Evolutionary conservation across 2,888 invertebrate species (phyloP).

Genomic region (Artemia sp.): DNA sequence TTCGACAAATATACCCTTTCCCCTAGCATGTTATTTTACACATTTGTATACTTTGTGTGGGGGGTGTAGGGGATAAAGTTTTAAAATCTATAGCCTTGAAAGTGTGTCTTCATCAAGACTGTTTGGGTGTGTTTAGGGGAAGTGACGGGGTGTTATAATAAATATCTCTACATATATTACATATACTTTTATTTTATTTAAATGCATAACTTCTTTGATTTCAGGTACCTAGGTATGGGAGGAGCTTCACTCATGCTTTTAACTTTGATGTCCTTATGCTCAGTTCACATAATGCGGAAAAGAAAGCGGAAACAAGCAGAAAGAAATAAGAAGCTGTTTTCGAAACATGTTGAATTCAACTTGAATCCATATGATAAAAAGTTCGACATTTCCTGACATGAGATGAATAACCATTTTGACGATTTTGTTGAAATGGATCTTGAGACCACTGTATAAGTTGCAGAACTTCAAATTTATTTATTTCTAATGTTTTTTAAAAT

Average conservation of each 20-base stretch:
- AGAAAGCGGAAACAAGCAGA: conserved; percentile 9
- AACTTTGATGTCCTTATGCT: conserved; percentile 1
- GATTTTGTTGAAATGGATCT: conserved; percentile 25
- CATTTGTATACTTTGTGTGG: no score
- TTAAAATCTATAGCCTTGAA: no score
- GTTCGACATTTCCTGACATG: conserved; percentile 15
- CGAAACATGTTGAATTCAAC: conserved; percentile 3
- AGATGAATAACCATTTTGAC: conserved; percentile 25
- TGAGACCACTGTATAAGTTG: conserved; percentile 28
- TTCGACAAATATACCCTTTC: no score
- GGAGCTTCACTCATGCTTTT: conserved; percentile 11
- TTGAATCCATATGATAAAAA: conserved; percentile 10
- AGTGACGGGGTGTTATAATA: no score
- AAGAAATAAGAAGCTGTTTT: conserved; percentile 5
- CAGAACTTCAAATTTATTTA: no score
- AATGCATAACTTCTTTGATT: neutral
- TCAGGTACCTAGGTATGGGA: conserved; percentile 11
- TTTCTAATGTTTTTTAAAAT: no score
- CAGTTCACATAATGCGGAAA: neutral
- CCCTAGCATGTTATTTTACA: no score
- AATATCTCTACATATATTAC: no score
- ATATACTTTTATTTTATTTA: no score
- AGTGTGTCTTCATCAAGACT: no score
- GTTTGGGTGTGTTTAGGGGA: no score
- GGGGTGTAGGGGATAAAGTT: no score